A percentile compares a stretch with the other conserved stretches of the same genome.
Evolutionary conservation across 2,797 vertebrate species (phyloP).

Genomic region (Masticophis lateralis): DNA sequence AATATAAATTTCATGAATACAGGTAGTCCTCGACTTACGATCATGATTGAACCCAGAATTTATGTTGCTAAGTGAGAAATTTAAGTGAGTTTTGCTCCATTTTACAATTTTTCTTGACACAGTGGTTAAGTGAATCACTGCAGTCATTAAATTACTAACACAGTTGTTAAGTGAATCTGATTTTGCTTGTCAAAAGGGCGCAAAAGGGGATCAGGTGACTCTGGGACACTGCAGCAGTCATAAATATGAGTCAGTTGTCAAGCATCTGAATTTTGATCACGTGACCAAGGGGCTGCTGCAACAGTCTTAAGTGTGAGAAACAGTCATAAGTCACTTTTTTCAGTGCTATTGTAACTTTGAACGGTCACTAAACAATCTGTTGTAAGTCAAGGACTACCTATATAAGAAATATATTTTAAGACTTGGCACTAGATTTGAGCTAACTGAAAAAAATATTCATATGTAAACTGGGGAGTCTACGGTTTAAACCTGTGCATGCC

Average conservation of each 20-base stretch:
- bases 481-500: not conserved
- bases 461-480: not conserved
- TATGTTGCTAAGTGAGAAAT: not conserved
- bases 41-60: not conserved
- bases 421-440: not conserved
- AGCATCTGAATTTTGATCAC: no score
- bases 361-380: not conserved
- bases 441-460: not conserved
- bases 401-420: not conserved
- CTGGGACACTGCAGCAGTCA: no score
- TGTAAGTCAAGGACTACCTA: not conserved
- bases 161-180: no score
- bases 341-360: not conserved
- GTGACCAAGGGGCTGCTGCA: no score
- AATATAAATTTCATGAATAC: not conserved
- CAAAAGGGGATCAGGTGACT: no score
- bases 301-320: no score
- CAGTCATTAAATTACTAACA: no score
- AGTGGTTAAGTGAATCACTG: no score
- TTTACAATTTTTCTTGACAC: no score
- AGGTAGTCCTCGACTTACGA: not conserved
- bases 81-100: not conserved
- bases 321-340: not conserved
- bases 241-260: no score
- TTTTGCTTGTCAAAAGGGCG: no score